Conservation (phyloP, 2,797 vertebrate genomes). For the Melopsittacus undulatus region DNA sequence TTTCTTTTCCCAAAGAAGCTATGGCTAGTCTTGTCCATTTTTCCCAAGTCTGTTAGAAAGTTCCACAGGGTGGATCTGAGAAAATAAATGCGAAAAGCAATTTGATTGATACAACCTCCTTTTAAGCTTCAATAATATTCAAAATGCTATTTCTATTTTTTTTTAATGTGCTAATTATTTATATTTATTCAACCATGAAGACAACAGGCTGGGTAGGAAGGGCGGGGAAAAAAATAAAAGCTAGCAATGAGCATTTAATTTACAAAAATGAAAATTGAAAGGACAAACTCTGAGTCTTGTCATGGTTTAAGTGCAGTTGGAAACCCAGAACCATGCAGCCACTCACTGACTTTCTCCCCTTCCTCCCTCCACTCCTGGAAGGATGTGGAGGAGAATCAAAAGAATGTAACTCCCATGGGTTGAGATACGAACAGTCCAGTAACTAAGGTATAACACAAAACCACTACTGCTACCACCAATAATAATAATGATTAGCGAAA, state of each 20-base stretch:
- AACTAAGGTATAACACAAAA: too few relatives aligned
- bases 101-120: background rate
- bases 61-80: background rate
- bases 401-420: too few relatives aligned
- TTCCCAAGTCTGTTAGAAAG: background rate
- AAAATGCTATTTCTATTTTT: background rate
- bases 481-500: too few relatives aligned
- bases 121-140: background rate
- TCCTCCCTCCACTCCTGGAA: too few relatives aligned
- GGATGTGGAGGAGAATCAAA: too few relatives aligned
- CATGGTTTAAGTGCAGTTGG: too few relatives aligned
- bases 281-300: background rate
- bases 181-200: background rate
- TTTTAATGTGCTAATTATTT: conserved; percentile 12
- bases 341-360: too few relatives aligned
- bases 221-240: background rate
- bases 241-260: background rate
- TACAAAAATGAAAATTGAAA: conserved; percentile 6
- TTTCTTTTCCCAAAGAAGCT: conserved; percentile 16
- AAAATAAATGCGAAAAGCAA: background rate
- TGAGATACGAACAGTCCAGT: too few relatives aligned
- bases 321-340: too few relatives aligned
- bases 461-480: too few relatives aligned
- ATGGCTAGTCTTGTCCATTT: background rate
- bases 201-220: background rate